Percentiles rank a stretch among this genome's conserved stretches.
phyloP scores from a whole-genome alignment of 2,797 vertebrate species.

The Lacerta agilis region DNA sequence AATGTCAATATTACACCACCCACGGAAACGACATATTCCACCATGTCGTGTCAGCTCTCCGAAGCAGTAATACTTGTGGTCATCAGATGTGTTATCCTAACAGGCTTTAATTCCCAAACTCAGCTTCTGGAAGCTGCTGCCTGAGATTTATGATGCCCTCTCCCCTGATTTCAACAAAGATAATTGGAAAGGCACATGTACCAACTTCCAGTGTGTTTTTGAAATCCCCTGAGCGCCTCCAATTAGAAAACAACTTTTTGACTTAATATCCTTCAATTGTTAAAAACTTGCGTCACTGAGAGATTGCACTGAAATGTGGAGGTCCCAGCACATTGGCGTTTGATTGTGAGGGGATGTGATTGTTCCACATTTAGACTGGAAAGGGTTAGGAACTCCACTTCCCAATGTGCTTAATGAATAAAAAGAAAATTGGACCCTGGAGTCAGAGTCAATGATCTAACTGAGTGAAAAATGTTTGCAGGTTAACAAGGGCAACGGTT shows the following conservation, averaged over 20 bases:
- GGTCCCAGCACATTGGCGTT: constrained; percentile 79
- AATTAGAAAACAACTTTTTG: constrained; percentile 87
- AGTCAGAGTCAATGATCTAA: constrained; percentile 87
- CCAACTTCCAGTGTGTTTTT: constrained; percentile 82
- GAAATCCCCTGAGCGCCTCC: constrained; percentile 81
- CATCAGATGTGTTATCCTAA: constrained; percentile 48
- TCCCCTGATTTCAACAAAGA: constrained; percentile 78
- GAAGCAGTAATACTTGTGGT: constrained; percentile 51
- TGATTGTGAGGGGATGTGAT: constrained; percentile 90
- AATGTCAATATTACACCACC: constrained; percentile 49
- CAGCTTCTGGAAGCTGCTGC: constrained; percentile 76
- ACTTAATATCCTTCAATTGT: constrained; percentile 99
- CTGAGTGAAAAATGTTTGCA: constrained; percentile 93
- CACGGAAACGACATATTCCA: constrained; percentile 49
- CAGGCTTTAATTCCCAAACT: constrained; percentile 65
- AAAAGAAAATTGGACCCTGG: constrained; percentile 91
- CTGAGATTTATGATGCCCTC: constrained; percentile 79
- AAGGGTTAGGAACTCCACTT: constrained; percentile 94
- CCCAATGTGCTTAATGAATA: constrained; percentile 94
- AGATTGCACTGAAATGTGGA: constrained; percentile 80
- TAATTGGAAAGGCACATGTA: constrained; percentile 84
- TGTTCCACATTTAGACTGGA: constrained; percentile 92
- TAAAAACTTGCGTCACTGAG: constrained; percentile 91
- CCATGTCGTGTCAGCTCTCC: constrained; percentile 50
- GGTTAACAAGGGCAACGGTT: constrained; percentile 91